phyloP scores from a whole-genome alignment of 2,888 invertebrate genomes.

The Sphecodes monilicornis region DNA sequence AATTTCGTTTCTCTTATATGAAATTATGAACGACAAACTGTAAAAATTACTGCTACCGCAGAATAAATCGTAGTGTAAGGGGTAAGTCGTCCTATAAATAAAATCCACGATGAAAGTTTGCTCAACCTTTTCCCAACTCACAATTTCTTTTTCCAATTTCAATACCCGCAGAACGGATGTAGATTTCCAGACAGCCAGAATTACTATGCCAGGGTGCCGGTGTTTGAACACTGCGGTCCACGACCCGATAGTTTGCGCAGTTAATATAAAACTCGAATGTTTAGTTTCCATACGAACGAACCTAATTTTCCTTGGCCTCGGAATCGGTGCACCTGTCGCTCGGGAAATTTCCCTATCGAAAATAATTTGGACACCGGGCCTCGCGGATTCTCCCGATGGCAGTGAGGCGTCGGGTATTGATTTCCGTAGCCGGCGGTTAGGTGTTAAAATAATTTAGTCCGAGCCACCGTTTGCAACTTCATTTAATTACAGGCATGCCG shows the following conservation, averaged over 20 bases:
- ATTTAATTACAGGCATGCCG: conserved; percentile 47
- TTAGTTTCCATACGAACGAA: conserved; percentile 41
- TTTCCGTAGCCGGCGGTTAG: conserved; percentile 18
- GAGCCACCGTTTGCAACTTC: conserved; percentile 28
- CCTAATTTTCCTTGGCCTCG: conserved; percentile 37
- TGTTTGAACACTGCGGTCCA: background rate
- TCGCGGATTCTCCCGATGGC: background rate
- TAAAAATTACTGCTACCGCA: background rate
- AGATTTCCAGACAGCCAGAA: background rate
- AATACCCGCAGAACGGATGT: background rate
- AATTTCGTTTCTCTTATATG: background rate
- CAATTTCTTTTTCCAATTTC: background rate
- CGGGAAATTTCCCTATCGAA: conserved; percentile 16
- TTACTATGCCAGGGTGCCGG: background rate
- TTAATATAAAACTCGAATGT: conserved; percentile 18
- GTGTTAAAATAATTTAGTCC: conserved; percentile 38
- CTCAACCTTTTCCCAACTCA: background rate
- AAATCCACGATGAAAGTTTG: background rate
- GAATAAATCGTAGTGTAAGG: background rate
- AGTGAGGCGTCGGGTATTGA: conserved; percentile 23
- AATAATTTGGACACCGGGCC: conserved; percentile 14
- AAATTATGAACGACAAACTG: background rate
- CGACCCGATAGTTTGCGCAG: conserved; percentile 4
- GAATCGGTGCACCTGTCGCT: conserved; percentile 27
- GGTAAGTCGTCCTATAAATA: background rate